Base-by-base conservation (phyloP, 2,888 invertebrate species). In the Prenolepis imparis region DNA sequence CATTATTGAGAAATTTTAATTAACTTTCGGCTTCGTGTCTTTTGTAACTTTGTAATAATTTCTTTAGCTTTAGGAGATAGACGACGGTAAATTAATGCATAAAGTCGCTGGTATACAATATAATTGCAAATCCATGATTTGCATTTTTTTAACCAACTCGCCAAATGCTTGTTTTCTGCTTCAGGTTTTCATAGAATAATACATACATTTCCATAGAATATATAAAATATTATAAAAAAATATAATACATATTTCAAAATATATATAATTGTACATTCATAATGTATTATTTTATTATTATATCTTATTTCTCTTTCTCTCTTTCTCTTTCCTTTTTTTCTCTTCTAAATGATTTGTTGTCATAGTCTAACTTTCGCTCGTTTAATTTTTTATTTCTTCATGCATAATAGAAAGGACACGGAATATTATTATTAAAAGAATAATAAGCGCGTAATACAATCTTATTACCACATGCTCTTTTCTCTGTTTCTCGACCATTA, bases 1-100 rank as follows among this genome's bases (percentile, higher is more conserved):
- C 24, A 39, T 61, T 52, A 68, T 68, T 61, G 80, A 87, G 57
- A 87, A 87, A 89, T 89, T 89, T 87, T 83, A 89, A 89, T 84
- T 78, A 84, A 32, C 28, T 82, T 75, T 82, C 59, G 52, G 68
- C 81, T 70, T 74, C 63, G 57, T 80, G 48, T 82, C 82, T 82
- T 39, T 73, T 66, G 39, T 80, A 64, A 80, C 86, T 86, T 68
- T 84, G 24, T 75, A 21, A 44, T 80, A 64, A 82, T 80, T 87
- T 77, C 82, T 83, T 84, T 66, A 52, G 63, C 78, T 78, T 70
- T 59, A 21, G 36, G 44, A 59, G 32, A 68, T 39, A 59, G 36
- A 11, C 18, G 39, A 59, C 18, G 18, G 24, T 61, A 80, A 80
- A 80, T 80, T 80, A 70, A 80, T 80, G 78, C 78, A 80, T 80